Evolutionary conservation across 2,113 vertebrate genomes (phyloP).

Genomic region (Leptocoma aspasia): DNA sequence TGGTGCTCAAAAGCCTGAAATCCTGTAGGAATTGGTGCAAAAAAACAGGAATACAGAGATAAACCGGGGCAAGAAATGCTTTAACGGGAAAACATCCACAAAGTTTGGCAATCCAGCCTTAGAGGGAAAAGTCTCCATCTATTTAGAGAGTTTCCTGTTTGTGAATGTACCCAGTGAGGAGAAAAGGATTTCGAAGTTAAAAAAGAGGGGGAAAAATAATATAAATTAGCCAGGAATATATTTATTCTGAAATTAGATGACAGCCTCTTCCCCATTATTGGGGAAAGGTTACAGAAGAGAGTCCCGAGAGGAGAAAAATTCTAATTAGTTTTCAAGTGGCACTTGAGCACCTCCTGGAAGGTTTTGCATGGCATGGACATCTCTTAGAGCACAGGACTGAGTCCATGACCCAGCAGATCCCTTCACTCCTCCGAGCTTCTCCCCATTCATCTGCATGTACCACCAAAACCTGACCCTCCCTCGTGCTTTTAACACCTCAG

Average conservation of each 20-base stretch:
- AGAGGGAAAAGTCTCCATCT: neutral
- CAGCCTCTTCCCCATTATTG: neutral
- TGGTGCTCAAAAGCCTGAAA: neutral
- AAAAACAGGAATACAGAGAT: neutral
- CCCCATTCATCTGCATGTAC: rapidly evolving
- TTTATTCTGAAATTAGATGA: neutral
- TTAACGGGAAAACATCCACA: neutral
- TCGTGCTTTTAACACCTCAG: neutral
- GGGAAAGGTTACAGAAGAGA: neutral
- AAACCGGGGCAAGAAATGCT: neutral
- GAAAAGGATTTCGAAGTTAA: neutral
- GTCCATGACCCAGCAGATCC: neutral
- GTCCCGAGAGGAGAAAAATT: neutral
- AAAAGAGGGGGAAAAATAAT: neutral
- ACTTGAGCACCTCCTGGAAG: neutral
- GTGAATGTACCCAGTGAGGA: neutral
- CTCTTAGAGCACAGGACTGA: constrained; percentile 11
- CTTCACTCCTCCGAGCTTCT: neutral
- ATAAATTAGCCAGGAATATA: neutral
- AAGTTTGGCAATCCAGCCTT: neutral
- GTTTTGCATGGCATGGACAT: neutral
- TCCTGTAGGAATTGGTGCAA: neutral
- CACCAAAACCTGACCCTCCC: neutral
- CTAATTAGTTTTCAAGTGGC: neutral
- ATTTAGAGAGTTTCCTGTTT: neutral